Conservation (phyloP, 2,797 vertebrate species). For the Sparidentex hasta region DNA sequence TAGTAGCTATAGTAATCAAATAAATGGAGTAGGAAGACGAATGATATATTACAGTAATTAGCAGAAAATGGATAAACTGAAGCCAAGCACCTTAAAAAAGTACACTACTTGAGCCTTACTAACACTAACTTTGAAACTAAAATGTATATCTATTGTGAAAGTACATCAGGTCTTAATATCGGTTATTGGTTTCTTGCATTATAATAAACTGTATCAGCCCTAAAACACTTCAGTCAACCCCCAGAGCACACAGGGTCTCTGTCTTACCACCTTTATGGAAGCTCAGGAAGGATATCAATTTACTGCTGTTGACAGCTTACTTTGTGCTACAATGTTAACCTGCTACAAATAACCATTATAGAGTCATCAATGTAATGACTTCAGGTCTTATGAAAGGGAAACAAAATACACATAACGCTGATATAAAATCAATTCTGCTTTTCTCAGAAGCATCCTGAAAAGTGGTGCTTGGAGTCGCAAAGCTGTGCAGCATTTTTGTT, state of each 20-base stretch:
- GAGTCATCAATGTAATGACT: not conserved
- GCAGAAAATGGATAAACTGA: too few species aligned
- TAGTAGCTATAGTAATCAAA: too few species aligned
- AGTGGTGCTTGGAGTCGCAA: not conserved
- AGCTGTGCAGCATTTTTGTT: not conserved
- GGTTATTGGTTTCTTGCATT: too few species aligned
- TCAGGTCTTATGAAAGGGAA: not conserved
- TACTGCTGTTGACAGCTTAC: not conserved
- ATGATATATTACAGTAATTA: too few species aligned
- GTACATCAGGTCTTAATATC: too few species aligned
- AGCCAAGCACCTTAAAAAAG: too few species aligned
- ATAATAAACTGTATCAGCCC: too few species aligned
- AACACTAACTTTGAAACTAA: too few species aligned
- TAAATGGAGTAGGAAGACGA: too few species aligned
- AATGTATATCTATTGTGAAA: too few species aligned
- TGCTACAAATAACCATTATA: slow-evolving; percentile 15
- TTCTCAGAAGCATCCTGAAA: not conserved
- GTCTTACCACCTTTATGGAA: slow-evolving; percentile 1
- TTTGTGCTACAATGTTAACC: slow-evolving; percentile 13
- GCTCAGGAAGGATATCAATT: slow-evolving; percentile 11
- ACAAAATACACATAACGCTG: not conserved
- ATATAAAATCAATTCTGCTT: not conserved
- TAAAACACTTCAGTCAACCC: too few species aligned
- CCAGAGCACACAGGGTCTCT: not conserved
- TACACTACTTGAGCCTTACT: too few species aligned